Percentiles rank a stretch among this genome's conserved stretches.
Conservation (phyloP, 2,113 vertebrate species). For the Xiphophorus couchianus region DNA sequence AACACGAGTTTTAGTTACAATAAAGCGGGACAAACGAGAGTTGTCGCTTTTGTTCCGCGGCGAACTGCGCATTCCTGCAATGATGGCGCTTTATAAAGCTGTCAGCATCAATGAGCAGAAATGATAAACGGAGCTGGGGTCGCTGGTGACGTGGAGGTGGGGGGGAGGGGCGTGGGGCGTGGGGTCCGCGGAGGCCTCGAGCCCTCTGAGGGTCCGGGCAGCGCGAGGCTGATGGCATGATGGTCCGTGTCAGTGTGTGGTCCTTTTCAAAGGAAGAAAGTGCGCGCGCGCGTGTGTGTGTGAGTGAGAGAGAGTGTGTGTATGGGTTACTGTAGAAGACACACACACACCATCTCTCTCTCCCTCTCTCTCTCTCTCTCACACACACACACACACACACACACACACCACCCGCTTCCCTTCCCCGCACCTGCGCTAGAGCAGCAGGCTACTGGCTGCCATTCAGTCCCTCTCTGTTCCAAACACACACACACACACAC, state of each 20-base stretch:
- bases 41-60: constrained; percentile 7
- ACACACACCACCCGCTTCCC: constrained; percentile 83
- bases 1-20: not conserved
- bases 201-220: constrained; percentile 65
- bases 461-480: constrained; percentile 85
- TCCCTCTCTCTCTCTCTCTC: constrained; percentile 64
- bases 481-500: constrained; percentile 11
- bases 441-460: constrained; percentile 89
- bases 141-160: constrained; percentile 31
- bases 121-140: constrained; percentile 64
- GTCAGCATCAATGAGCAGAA: constrained; percentile 67
- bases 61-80: constrained; percentile 48
- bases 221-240: constrained; percentile 89
- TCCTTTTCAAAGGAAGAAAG: constrained; percentile 86
- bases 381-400: not conserved
- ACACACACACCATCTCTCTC: constrained; percentile 50
- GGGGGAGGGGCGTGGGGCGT: not conserved
- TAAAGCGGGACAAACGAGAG: not conserved
- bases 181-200: constrained; percentile 46
- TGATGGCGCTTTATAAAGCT: constrained; percentile 65
- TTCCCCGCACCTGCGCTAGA: constrained; percentile 93
- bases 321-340: constrained; percentile 53
- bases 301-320: not conserved
- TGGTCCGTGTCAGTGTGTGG: constrained; percentile 96
- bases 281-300: constrained; percentile 17